Percentiles rank a stretch among this genome's conserved stretches.
Conservation (phyloP, 2,113 vertebrate species). For the Ictalurus punctatus region DNA sequence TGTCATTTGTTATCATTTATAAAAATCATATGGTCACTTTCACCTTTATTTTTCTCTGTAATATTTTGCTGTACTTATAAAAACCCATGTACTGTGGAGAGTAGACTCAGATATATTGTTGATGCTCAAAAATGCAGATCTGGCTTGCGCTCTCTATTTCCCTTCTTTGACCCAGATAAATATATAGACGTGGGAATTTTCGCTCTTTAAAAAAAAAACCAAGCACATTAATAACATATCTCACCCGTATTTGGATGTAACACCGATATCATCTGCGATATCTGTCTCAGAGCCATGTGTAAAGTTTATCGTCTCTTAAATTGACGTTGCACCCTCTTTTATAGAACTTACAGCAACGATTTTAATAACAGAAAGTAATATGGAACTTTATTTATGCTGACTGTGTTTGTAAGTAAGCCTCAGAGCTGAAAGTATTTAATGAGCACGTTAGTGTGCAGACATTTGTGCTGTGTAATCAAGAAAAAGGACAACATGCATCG, state of each 20-base stretch:
- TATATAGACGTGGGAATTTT: slow-evolving; percentile 47
- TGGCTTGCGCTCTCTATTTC: background rate
- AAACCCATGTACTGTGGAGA: background rate
- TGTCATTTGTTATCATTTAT: slow-evolving; percentile 75
- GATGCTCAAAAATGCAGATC: background rate
- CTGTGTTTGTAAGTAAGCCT: background rate
- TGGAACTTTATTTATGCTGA: background rate
- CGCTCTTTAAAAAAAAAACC: slow-evolving; percentile 27
- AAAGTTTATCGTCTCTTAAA: background rate
- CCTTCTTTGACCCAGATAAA: slow-evolving; percentile 23
- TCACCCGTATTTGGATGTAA: slow-evolving; percentile 29
- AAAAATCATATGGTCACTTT: slow-evolving; percentile 49
- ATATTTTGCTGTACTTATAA: background rate
- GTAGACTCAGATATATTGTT: background rate
- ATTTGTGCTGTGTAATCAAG: slow-evolving; percentile 19
- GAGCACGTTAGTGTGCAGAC: background rate
- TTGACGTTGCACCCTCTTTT: background rate
- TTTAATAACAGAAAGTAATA: background rate
- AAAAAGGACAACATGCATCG: slow-evolving; percentile 34
- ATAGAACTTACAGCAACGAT: background rate
- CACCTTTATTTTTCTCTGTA: background rate
- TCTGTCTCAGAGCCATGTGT: background rate
- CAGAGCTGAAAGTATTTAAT: background rate
- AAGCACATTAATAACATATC: slow-evolving; percentile 20
- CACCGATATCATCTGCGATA: background rate